These are phyloP conservation scores for Panorpa germanica DNA, from an alignment of 2,888 invertebrate genomes.

Conservation along the genomic window DNA sequence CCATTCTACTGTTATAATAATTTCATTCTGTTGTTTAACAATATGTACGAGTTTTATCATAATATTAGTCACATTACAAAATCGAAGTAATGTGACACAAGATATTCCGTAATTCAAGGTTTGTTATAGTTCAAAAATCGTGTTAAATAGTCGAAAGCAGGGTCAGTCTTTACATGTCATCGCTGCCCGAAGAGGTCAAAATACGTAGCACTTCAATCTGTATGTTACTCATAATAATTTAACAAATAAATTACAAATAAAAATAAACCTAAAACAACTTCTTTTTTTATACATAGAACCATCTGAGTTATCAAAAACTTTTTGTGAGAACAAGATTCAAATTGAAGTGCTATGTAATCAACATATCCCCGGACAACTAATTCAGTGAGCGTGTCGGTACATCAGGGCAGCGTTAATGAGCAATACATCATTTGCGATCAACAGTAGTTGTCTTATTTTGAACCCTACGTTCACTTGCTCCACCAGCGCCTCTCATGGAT, in stretches of 20 bases:
- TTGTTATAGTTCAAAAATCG: constrained; percentile 9
- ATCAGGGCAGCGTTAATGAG: too few relatives aligned
- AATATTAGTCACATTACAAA: too few relatives aligned
- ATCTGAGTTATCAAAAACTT: background rate
- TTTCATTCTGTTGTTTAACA: too few relatives aligned
- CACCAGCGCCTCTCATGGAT: constrained; percentile 3
- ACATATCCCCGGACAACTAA: too few relatives aligned
- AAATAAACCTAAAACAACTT: constrained; percentile 7
- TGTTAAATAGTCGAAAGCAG: constrained; percentile 11
- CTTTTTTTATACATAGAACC: constrained; percentile 1
- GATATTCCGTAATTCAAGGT: too few relatives aligned
- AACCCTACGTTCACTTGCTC: constrained; percentile 7
- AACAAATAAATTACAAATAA: constrained; percentile 6
- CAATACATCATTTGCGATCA: too few relatives aligned
- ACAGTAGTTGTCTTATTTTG: too few relatives aligned
- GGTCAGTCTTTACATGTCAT: constrained; percentile 13
- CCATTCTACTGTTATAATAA: too few relatives aligned
- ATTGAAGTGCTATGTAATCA: constrained; percentile 3
- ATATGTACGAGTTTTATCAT: too few relatives aligned
- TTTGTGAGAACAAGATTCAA: constrained; percentile 8
- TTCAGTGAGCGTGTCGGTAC: too few relatives aligned
- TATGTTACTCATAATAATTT: too few relatives aligned
- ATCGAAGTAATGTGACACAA: too few relatives aligned
- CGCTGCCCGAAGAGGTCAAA: constrained; percentile 6
- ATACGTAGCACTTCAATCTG: constrained; percentile 10